Conservation (phyloP, 2,888 invertebrate species). For the Rapana venosa region DNA sequence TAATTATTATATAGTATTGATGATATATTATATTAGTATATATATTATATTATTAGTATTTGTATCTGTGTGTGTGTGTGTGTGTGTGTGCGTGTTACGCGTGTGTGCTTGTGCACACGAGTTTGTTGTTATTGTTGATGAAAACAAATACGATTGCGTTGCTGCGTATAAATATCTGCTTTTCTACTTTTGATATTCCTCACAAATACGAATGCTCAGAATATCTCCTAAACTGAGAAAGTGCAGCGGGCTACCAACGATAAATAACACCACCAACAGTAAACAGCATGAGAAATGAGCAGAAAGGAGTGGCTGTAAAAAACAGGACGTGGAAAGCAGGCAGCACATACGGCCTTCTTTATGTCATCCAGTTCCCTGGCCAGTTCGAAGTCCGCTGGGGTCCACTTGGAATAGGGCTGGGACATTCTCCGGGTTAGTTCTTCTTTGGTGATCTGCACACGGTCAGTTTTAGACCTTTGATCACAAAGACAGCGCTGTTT, state of each 20-base stretch:
- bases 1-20: no score
- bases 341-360: background rate
- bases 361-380: slow-evolving; percentile 1
- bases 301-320: background rate
- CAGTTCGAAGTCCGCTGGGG: slow-evolving; percentile 13
- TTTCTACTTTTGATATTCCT: no score
- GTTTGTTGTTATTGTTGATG: background rate
- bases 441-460: background rate
- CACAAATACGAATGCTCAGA: no score
- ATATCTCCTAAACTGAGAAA: no score
- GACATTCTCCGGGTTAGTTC: slow-evolving; percentile 3
- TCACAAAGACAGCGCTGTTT: background rate
- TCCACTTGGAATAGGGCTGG: slow-evolving; percentile 25
- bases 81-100: background rate
- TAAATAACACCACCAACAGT: no score
- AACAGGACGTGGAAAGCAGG: background rate
- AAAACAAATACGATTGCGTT: background rate
- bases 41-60: no score
- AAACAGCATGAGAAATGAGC: no score
- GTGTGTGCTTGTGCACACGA: background rate
- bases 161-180: no score
- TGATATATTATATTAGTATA: no score
- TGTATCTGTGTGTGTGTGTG: background rate
- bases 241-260: no score
- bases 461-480: background rate